These are phyloP conservation scores for crab-eating macaque (Macaca fascicularis) DNA, from an alignment of 2,113 vertebrate species.

Conservation along the genomic window T2T-MFA8v1.1 NC_088392.1:56241001-56241500, in stretches of 20 bases:
- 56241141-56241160: conserved; percentile 77
- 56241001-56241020: background rate
- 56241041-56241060: conserved; percentile 2
- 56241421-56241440: conserved; percentile 72
- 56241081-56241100: conserved; percentile 76
- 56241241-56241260: conserved; percentile 87
- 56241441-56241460: conserved; percentile 64
- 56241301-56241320: conserved; percentile 85
- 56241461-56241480: conserved; percentile 68
- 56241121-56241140: conserved; percentile 77
- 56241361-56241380: conserved; percentile 72
- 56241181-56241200: conserved; percentile 85
- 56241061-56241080: conserved; percentile 68
- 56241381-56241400: conserved; percentile 72
- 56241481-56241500: conserved; percentile 73
- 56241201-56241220: conserved; percentile 87
- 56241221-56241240: conserved; percentile 86
- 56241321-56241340: conserved; percentile 81
- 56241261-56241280: conserved; percentile 87
- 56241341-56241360: conserved; percentile 77
- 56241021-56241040: conserved; percentile 36
- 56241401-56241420: conserved; percentile 72
- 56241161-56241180: conserved; percentile 82
- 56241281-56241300: conserved; percentile 87
- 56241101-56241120: conserved; percentile 72